These are phyloP conservation scores for Rattus norvegicus DNA, from an alignment of 2,113 vertebrate genomes.

Conservation along the genomic window GRCr8 NC_086039.1:35916001-35916500, in stretches of 20 bases:
- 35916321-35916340: slow-evolving; percentile 32
- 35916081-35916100: background rate
- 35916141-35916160: slow-evolving; percentile 41
- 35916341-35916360: slow-evolving; percentile 39
- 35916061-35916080: background rate
- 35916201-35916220: slow-evolving; percentile 35
- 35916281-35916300: slow-evolving; percentile 13
- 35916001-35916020: background rate
- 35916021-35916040: background rate
- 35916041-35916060: background rate
- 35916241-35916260: slow-evolving; percentile 29
- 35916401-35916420: slow-evolving; percentile 6
- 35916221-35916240: slow-evolving; percentile 25
- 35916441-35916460: background rate
- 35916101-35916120: slow-evolving; percentile 9
- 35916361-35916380: slow-evolving; percentile 7
- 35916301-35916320: background rate
- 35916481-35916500: slow-evolving; percentile 37
- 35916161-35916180: slow-evolving; percentile 21
- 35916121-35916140: slow-evolving; percentile 27
- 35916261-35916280: background rate
- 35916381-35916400: slow-evolving; percentile 45
- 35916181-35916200: slow-evolving; percentile 33
- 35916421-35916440: slow-evolving; percentile 31
- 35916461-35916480: background rate